Base-by-base conservation (phyloP, 2,888 invertebrate species). In the Cerceris rybyensis region DNA sequence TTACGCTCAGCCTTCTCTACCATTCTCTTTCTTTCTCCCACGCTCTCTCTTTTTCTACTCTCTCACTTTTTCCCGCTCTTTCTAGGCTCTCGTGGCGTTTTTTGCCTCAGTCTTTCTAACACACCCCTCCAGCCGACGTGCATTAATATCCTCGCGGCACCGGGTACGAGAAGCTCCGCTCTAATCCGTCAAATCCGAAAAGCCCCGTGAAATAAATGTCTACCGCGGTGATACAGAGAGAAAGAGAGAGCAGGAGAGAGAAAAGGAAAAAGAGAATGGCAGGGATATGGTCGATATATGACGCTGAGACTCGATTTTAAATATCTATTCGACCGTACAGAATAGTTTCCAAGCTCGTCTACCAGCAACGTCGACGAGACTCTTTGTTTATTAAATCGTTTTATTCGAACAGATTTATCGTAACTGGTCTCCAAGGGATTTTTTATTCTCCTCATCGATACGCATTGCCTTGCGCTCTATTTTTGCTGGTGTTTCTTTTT, bases 171-270 rank as follows among this genome's bases (percentile, higher is more conserved):
- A 74, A 77, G 80, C 76, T 70, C 70, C 52, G 65, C 52, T 71
- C 78, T 77, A 81, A 84, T 84, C 82, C 84, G 82, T 84, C 84
- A 84, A 82, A 84, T 81, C 81, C 80, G 82, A 72, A 80, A 82
- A 82, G 83, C 79, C 46, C 61, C 61, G 70, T 66, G 69, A 84
- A 82, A 84, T 84, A 82, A 84, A 84, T 84, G 83, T 84, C 75
- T 72, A 69, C 57, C 59, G 63, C 54, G 76, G 76, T 70, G 75
- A 75, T 70, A 76, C 71, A 73, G 52, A 63, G 42, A 54, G 70
- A 4, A 17, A 13, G 28, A 16, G 11, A n/a, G 52, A 0, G 7
- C 7, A n/a, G n/a, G 43, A 16, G 60, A 54, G 50, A 50, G 54
- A 13, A 28, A 28, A 28, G 4, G 28, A 28, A 4, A 28, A 28